Conservation (phyloP, 1,140 invertebrate species). For the Caerostris extrusa region DNA sequence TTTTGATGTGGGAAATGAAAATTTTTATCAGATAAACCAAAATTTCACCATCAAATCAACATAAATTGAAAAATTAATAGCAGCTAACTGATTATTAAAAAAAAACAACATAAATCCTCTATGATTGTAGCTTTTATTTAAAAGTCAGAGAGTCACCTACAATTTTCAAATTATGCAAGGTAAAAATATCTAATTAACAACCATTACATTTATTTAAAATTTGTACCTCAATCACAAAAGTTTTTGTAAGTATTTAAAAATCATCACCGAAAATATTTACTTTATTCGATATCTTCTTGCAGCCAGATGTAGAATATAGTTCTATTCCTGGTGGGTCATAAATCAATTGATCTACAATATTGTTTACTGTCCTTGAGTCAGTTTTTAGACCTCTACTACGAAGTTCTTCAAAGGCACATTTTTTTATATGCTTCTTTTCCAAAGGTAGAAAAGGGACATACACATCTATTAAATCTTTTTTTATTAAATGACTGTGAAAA, state of each 20-base stretch:
- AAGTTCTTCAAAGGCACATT: slow-evolving; percentile 85
- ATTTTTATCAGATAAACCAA: too few relatives aligned
- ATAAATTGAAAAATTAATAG: too few relatives aligned
- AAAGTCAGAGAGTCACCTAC: background rate
- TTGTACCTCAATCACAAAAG: background rate
- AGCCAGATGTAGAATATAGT: slow-evolving; percentile 83
- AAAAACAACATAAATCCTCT: background rate
- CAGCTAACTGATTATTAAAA: background rate
- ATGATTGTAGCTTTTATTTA: background rate
- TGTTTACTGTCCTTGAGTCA: slow-evolving; percentile 78
- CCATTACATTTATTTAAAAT: background rate
- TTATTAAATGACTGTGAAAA: slow-evolving; percentile 88
- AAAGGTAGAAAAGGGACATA: slow-evolving; percentile 97
- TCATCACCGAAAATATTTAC: slow-evolving; percentile 77
- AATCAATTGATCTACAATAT: slow-evolving; percentile 80
- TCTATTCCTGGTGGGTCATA: slow-evolving; percentile 82
- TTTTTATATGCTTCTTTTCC: slow-evolving; percentile 90
- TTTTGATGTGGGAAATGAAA: too few relatives aligned
- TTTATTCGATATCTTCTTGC: slow-evolving; percentile 83
- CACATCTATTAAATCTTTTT: slow-evolving; percentile 92
- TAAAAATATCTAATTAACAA: background rate
- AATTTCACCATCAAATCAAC: too few relatives aligned
- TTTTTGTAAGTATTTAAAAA: background rate
- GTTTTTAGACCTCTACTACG: slow-evolving; percentile 58
- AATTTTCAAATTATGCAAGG: background rate